Percentiles rank a stretch among this genome's conserved stretches.
Evolutionary conservation across 2,113 vertebrate species (phyloP).

Genomic region (Pitta sordida): DNA sequence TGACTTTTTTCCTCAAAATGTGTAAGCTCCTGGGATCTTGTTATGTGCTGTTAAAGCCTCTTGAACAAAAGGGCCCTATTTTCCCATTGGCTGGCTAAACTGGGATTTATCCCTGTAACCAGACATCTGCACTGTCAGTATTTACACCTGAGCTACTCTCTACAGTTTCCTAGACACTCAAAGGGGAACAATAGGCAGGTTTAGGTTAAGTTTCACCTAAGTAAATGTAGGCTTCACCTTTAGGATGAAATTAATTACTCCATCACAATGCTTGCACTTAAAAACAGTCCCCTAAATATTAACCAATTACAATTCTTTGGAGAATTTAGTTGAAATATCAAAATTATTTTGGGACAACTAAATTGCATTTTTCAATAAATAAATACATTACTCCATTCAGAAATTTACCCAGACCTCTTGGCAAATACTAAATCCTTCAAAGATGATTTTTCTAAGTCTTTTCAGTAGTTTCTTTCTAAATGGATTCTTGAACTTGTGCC

Average conservation of each 20-base stretch:
- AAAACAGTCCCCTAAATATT: neutral
- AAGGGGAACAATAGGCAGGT: neutral
- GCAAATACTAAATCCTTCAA: neutral
- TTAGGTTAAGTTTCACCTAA: neutral
- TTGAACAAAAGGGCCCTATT: neutral
- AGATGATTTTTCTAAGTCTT: neutral
- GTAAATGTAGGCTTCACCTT: neutral
- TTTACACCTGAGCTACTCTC: neutral
- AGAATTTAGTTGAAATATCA: neutral
- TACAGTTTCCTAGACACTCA: neutral
- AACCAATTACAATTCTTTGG: neutral
- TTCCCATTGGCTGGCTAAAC: neutral
- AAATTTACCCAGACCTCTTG: neutral
- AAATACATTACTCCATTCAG: neutral
- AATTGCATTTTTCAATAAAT: neutral
- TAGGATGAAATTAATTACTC: neutral
- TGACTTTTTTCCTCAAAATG: neutral
- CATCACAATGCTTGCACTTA: fast-evolving
- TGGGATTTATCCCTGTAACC: neutral
- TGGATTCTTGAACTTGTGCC: neutral
- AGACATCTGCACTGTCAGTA: neutral
- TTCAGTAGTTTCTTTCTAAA: neutral
- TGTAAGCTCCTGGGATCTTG: neutral
- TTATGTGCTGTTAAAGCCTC: neutral
- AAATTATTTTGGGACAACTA: neutral